These are phyloP conservation scores for Brachionus angularis DNA, from an alignment of 1,140 invertebrate genomes.

Conservation along the genomic window DNA sequence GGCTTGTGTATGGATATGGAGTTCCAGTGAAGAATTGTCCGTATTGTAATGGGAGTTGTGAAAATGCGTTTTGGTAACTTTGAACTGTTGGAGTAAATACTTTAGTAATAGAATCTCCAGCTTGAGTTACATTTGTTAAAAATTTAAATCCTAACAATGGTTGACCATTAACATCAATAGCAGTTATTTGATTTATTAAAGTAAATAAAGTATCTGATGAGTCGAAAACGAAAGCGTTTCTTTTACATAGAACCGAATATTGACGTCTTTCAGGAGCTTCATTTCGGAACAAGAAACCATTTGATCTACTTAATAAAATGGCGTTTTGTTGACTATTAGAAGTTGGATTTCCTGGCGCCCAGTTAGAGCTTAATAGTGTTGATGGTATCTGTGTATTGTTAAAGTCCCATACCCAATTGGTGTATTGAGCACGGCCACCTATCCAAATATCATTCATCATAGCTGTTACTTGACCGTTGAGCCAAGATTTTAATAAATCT, in stretches of 20 bases:
- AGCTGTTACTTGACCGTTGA: background rate
- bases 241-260: slow-evolving; percentile 23
- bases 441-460: slow-evolving; percentile 15
- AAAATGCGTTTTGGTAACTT: background rate
- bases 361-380: background rate
- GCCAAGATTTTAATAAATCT: slow-evolving; percentile 17
- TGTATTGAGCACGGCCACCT: slow-evolving; percentile 22
- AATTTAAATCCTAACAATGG: slow-evolving; percentile 12
- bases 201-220: background rate
- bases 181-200: background rate
- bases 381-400: slow-evolving; percentile 9
- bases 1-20: slow-evolving; percentile 16
- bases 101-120: background rate
- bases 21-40: background rate
- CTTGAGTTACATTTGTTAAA: slow-evolving; percentile 30
- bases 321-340: background rate
- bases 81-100: background rate
- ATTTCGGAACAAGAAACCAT: background rate
- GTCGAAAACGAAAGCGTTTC: slow-evolving; percentile 26
- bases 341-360: slow-evolving; percentile 1
- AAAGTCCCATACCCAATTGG: slow-evolving; percentile 31
- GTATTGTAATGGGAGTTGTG: background rate
- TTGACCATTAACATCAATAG: background rate
- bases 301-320: background rate
- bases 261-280: slow-evolving; percentile 33